These are phyloP conservation scores for Pagrus major DNA, from an alignment of 2,113 vertebrate species.

Conservation along the genomic window DNA sequence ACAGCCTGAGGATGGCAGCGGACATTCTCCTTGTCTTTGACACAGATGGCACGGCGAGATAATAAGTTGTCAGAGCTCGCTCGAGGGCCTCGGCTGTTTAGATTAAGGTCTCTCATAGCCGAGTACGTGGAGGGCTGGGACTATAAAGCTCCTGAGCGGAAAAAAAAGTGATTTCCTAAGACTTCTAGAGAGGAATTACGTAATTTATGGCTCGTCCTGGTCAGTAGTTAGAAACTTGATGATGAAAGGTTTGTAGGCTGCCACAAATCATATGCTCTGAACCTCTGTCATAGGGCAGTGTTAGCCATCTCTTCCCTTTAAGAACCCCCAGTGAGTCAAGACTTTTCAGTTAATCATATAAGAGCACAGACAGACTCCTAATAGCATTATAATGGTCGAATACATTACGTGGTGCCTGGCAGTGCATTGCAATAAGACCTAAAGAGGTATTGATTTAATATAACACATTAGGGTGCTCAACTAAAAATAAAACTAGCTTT, in stretches of 20 bases:
- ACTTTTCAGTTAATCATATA: background rate
- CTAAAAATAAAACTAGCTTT: constrained; percentile 12
- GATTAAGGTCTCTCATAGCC: background rate
- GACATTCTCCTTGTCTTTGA: constrained; percentile 22
- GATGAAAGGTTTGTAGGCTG: constrained; percentile 16
- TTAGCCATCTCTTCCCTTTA: background rate
- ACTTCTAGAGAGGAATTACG: constrained; percentile 4
- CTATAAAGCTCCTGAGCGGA: background rate
- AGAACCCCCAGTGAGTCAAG: background rate
- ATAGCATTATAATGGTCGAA: constrained; percentile 41
- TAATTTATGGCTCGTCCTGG: background rate
- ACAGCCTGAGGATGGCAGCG: constrained; percentile 43
- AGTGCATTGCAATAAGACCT: constrained; percentile 8
- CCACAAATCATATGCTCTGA: background rate
- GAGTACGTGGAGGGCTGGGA: background rate
- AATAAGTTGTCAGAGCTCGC: constrained; percentile 38
- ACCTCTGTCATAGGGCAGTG: background rate
- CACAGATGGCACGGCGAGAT: constrained; percentile 63
- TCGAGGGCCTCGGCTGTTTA: constrained; percentile 26
- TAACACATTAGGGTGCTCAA: constrained; percentile 13
- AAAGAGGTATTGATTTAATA: constrained; percentile 36
- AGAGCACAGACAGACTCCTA: constrained; percentile 8
- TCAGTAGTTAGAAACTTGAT: background rate
- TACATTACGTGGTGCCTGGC: constrained; percentile 31
- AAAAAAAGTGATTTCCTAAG: background rate